Evolutionary conservation across 2,888 invertebrate species (phyloP).

Genomic region (Dynastes grantii): DNA sequence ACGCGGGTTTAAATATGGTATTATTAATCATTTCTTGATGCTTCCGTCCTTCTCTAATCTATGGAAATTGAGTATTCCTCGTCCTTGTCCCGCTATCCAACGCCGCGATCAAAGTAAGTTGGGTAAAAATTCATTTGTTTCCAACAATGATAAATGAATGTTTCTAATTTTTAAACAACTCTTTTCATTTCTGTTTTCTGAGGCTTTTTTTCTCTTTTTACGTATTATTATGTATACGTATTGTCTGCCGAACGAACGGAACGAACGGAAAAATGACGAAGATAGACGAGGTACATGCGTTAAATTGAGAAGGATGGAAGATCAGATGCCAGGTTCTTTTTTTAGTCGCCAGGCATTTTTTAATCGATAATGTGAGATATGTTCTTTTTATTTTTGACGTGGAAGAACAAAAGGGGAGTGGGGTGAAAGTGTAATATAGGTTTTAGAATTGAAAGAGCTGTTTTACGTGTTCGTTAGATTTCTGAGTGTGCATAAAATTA

Average conservation of each 20-base stretch:
- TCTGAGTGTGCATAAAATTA: too few species aligned
- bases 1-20: slow-evolving; percentile 59
- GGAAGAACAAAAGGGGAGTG: neutral
- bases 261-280: neutral
- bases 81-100: slow-evolving; percentile 63
- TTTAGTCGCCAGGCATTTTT: slow-evolving; percentile 7
- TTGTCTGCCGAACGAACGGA: slow-evolving; percentile 4
- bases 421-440: neutral
- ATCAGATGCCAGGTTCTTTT: neutral
- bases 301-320: neutral
- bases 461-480: too few species aligned
- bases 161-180: slow-evolving; percentile 63
- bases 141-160: slow-evolving; percentile 69
- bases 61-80: slow-evolving; percentile 52
- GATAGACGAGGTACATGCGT: neutral
- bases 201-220: slow-evolving; percentile 9
- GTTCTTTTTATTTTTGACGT: neutral
- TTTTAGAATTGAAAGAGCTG: neutral
- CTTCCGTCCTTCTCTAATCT: slow-evolving; percentile 53
- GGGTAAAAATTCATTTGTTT: slow-evolving; percentile 68
- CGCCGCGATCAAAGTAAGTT: slow-evolving; percentile 65
- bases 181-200: slow-evolving; percentile 60
- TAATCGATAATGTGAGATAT: slow-evolving; percentile 35
- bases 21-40: slow-evolving; percentile 64
- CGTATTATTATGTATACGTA: slow-evolving; percentile 13